Base-by-base conservation (phyloP, 2,113 vertebrate species). In the Campylorhamphus procurvoides region DNA sequence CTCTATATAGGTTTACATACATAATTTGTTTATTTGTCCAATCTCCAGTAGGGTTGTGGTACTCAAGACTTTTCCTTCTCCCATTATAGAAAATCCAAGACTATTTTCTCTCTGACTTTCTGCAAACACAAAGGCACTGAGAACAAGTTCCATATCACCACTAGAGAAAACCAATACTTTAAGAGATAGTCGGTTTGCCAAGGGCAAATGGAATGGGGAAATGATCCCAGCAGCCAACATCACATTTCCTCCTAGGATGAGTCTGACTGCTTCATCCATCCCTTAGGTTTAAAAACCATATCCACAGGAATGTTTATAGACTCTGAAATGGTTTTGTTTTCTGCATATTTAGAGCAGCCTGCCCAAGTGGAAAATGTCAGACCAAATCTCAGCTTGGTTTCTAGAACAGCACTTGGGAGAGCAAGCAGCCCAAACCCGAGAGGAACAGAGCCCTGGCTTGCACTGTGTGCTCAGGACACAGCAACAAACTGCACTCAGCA, bases 271-370 rank as follows among this genome's bases (percentile, higher is more conserved):
- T 73, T 84, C 53, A 90, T 55, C 68, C 62, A 5, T 39, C 76
- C 72, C 90, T 84, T 53, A 86, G 44, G 71, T 87, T 90, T 78
- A 56, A 92, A 50, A 95, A 39, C 12, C 46, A 71, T 56, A 80
- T 63, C 78, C 76, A 92, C 9, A 33, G 40, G 31, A 73, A 59
- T 7, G 20, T 62, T 93, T 66, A 86, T 0, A 55, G 79, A 94
- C 90, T 33, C 71, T 67, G 85, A 91, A 94, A 93, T 85, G 95
- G 72, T 75, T 75, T 85, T 49, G 83, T 87, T 73, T 95, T 96
- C 87, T 95, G 93, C 86, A 18, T 31, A 81, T 96, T 96, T 93
- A 67, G 71, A 95, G 92, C 19, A 27, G 35, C 29, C 73, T 87
- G 88, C 39, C 66, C 42, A 84, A 96, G 74, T 6, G 3, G 64